A percentile compares a stretch with the other conserved stretches of the same genome.
Conservation (phyloP, 2,113 vertebrate genomes). For the Heteronetta atricapilla region DNA sequence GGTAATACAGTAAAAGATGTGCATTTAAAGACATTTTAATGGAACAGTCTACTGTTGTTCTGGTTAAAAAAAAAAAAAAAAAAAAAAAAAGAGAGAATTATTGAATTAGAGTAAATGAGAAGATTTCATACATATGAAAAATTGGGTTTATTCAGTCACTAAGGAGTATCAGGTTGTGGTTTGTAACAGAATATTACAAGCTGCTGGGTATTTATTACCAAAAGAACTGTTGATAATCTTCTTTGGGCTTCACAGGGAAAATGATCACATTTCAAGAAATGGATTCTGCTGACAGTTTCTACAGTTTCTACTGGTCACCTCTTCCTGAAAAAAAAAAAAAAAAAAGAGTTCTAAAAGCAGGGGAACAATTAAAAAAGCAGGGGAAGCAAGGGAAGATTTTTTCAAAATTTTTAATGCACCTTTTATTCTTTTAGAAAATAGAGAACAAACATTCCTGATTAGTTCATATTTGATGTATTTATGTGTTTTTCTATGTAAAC, state of each 20-base stretch:
- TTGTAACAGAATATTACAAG: neutral
- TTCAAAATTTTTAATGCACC: neutral
- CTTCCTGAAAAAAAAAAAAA: neutral
- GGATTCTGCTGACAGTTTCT: neutral
- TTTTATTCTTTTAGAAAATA: neutral
- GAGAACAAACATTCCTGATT: neutral
- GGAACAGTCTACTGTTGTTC: neutral
- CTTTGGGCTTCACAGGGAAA: neutral
- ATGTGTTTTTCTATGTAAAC: neutral
- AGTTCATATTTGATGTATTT: neutral
- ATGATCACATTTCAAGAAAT: neutral
- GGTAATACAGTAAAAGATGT: neutral
- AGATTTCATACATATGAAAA: neutral
- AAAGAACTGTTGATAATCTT: neutral
- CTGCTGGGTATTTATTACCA: neutral
- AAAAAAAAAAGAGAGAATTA: neutral
- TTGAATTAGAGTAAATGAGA: neutral
- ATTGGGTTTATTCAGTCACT: neutral
- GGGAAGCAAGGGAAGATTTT: fast-evolving
- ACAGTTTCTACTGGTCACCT: neutral
- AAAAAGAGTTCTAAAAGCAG: neutral
- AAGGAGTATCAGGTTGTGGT: neutral
- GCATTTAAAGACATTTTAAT: neutral
- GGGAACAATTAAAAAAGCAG: neutral
- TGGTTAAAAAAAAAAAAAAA: neutral